Conservation (phyloP, 2,113 vertebrate species). For the Morone saxatilis region DNA sequence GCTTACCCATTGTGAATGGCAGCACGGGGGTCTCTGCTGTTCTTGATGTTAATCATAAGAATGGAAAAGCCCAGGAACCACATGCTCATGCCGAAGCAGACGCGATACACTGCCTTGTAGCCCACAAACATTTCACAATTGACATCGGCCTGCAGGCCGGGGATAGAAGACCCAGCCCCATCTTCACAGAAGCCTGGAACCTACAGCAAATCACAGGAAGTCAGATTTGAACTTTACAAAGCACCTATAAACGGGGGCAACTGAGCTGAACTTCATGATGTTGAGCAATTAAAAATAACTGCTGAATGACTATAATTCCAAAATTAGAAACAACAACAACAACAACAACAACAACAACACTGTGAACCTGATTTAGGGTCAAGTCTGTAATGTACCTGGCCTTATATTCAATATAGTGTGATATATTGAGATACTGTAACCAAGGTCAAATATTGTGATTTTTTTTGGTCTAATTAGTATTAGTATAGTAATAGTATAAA, state of each 20-base stretch:
- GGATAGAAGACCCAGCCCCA: constrained; percentile 79
- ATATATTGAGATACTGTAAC: too few relatives aligned
- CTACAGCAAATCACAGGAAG: constrained; percentile 75
- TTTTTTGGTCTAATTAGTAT: too few relatives aligned
- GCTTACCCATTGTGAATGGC: constrained; percentile 94
- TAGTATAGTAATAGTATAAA: too few relatives aligned
- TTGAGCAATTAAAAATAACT: neutral
- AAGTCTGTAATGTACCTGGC: neutral
- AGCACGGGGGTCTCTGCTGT: constrained; percentile 90
- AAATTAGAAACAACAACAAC: too few relatives aligned
- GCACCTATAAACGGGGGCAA: neutral
- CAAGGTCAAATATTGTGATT: too few relatives aligned
- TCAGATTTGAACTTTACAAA: neutral
- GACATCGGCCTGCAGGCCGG: constrained; percentile 75
- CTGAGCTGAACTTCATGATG: neutral
- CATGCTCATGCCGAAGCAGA: constrained; percentile 92
- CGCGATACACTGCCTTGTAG: constrained; percentile 93
- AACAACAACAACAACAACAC: too few relatives aligned
- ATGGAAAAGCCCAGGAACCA: constrained; percentile 90
- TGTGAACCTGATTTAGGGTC: too few relatives aligned
- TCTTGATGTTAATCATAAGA: constrained; percentile 91
- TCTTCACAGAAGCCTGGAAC: constrained; percentile 94
- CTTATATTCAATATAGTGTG: too few relatives aligned
- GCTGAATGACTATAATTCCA: too few relatives aligned
- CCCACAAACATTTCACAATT: constrained; percentile 92